These are phyloP conservation scores for Mustela lutreola DNA, from an alignment of 2,113 vertebrate species.

Conservation along the genomic window DNA sequence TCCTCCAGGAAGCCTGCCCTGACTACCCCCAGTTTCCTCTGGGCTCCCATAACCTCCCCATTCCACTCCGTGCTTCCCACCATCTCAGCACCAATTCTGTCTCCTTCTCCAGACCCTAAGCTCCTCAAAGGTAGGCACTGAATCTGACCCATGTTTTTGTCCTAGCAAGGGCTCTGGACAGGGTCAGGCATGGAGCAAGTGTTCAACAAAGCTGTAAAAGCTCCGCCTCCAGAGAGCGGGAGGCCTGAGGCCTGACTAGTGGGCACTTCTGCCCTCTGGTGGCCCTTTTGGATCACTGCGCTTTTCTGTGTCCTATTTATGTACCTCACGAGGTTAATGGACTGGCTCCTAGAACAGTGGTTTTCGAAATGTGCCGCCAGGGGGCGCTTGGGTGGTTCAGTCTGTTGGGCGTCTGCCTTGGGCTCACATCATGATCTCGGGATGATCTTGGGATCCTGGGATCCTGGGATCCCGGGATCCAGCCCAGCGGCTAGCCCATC, in stretches of 20 bases:
- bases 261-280: conserved; percentile 66
- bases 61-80: neutral
- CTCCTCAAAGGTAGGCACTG: neutral
- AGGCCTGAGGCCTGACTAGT: neutral
- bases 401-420: neutral
- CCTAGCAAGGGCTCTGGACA: fast-evolving
- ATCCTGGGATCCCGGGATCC: too few species aligned
- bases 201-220: neutral
- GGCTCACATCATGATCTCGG: too few species aligned
- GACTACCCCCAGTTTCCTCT: neutral
- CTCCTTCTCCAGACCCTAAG: neutral
- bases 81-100: neutral
- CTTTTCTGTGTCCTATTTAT: neutral
- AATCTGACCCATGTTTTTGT: neutral
- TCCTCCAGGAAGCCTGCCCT: neutral
- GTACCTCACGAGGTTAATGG: neutral
- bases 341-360: neutral
- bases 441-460: too few species aligned
- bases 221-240: neutral
- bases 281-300: conserved; percentile 20
- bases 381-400: neutral
- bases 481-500: too few species aligned
- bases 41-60: neutral
- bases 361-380: neutral
- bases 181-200: neutral